Base-by-base conservation (phyloP, 2,113 vertebrate genomes). In the Microtus ochrogaster region DNA sequence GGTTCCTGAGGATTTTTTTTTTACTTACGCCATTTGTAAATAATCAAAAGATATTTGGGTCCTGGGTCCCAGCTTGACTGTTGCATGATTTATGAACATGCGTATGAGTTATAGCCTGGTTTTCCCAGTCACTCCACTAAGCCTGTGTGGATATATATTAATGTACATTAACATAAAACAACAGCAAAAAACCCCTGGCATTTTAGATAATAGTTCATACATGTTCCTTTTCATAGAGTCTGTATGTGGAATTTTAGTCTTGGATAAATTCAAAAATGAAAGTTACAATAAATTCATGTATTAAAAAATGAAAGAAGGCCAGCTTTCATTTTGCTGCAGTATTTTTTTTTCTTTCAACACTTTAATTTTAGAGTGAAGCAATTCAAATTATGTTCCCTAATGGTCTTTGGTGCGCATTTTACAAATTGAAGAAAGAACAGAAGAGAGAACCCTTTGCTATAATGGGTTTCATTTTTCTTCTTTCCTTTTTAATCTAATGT, bases 401-500 rank as follows among this genome's bases (percentile, higher is more conserved):
- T 96, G 66, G 65, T 89, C 84, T 92, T 93, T 77, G 70, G 81
- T 76, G 24, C 85, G 52, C 70, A 90, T 95, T 95, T 95, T 95
- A 87, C 47, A 87, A 94, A 81, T 9, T 84, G 79, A 94, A 95
- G 79, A 96, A 94, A 89, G 73, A 94, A 81, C 44, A 82, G 87
- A 95, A 85, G 63, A 79, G 47, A 83, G 89, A 84, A 76, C 44
- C 83, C 49, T 26, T 78, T 83, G 63, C 41, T 58, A 78, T 95
- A 93, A 93, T 94, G 78, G 77, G 30, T 93, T 97, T 95, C 95
- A 94, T 96, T 96, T 96, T 93, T 96, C 94, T 89, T 90, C 78
- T 96, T 95, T 89, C 94, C 86, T 90, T 96, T 84, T 87, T 76
- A 95, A 86, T 76, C 61, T 92, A 63, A 92, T 91, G 86, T 65